Evolutionary conservation across 2,797 vertebrate species (phyloP), one percentile per base, ranked within the genome.

Genomic region (Parauchenoglanis ngamensis): DNA sequence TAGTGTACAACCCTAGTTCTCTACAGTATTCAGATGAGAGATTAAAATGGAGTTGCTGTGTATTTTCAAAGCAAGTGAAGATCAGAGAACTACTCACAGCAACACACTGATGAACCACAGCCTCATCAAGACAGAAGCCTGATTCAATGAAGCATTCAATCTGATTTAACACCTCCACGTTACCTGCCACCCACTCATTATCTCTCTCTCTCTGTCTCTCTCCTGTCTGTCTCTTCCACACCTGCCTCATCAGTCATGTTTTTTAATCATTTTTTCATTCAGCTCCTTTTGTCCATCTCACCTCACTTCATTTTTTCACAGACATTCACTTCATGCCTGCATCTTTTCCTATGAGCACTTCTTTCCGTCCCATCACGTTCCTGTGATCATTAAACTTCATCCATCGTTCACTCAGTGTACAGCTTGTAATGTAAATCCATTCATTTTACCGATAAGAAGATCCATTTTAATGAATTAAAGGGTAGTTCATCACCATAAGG

Each of bases 61-160:
- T 23, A 28, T 76, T 57, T 80, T 81, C 35, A 68, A 49, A 80
- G 65, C 2, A 81, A 78, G n/a, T 77, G 6, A 77, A 35, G 52
- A 57, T 86, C 46, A 81, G 25, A 46, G 49, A 86, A 35, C 7
- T 17, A 8, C n/a, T 44, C 49, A 68, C 17, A 75, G 25, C 68
- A 85, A n/a, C 23, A 61, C 17, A 61, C 25, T 25, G 31, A 84
- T 73, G 19, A 61, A 79, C 75, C 79, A 31, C 44, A 52, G 57
- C 59, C 28, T 86, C 57, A 89, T 75, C 72, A 70, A 23, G 78
- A 65, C 88, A 86, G 86, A 89, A 89, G 35, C 73, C 75, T 84
- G 86, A 90, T 89, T 79, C 19, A 85, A 87, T 90, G 85, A 87
- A 87, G 59, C 1, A 23, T 76, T 75, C 65, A 88, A 91, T 89